phyloP scores from a whole-genome alignment of 2,888 invertebrate genomes.

The Marronus borbonicus region DNA sequence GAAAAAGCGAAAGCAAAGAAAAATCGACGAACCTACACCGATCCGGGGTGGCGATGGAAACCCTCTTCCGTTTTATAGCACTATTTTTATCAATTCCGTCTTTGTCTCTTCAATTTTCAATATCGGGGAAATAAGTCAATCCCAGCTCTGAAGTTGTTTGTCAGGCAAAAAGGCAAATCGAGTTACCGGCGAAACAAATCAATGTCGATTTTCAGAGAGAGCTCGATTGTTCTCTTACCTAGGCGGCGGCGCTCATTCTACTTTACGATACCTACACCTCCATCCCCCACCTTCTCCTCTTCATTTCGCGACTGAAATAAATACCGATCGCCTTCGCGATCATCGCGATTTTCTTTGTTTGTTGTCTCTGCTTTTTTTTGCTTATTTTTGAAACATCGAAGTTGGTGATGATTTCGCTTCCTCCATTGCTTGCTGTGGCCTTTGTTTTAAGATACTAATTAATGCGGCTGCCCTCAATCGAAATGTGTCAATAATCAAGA shows the following conservation, averaged over 20 bases:
- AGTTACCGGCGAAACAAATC: constrained; percentile 38
- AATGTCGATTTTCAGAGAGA: constrained; percentile 27
- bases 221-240: constrained; percentile 32
- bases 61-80: constrained; percentile 15
- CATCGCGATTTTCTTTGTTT: constrained; percentile 4
- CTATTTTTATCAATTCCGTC: constrained; percentile 24
- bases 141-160: constrained; percentile 23
- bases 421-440: too few species aligned
- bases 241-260: not conserved
- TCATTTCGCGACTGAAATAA: constrained; percentile 23
- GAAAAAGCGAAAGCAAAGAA: not conserved
- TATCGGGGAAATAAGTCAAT: constrained; percentile 37
- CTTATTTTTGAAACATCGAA: too few species aligned
- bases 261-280: not conserved
- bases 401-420: too few species aligned
- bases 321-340: constrained; percentile 9
- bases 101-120: constrained; percentile 18
- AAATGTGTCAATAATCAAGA: not conserved
- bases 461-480: not conserved
- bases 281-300: not conserved
- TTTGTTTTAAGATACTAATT: too few species aligned
- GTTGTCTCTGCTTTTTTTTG: not conserved
- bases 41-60: not conserved
- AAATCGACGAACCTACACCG: not conserved
- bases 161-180: constrained; percentile 35